Conservation (phyloP, 1,140 invertebrate genomes). For the Micrasema minimum region DNA sequence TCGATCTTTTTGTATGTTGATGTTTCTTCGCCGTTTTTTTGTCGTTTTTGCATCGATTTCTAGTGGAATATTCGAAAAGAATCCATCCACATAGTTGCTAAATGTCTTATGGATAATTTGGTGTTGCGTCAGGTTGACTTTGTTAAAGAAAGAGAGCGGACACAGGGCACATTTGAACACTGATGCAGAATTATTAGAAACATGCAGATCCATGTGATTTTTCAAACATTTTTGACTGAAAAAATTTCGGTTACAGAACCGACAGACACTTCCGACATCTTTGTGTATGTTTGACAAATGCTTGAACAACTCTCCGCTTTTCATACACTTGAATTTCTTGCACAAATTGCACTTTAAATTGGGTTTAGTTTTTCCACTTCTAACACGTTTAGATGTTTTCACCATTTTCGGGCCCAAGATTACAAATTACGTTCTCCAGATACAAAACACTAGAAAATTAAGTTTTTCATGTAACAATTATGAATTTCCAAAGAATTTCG, state of each 20-base stretch:
- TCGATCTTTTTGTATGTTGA: background rate
- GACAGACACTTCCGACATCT: background rate
- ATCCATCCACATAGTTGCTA: conserved; percentile 18
- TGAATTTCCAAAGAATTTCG: too few species aligned
- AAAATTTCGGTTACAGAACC: conserved; percentile 14
- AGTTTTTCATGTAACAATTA: too few species aligned
- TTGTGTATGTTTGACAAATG: conserved; percentile 9
- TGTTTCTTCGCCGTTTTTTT: background rate
- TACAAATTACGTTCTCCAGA: too few species aligned
- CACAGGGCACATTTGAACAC: conserved; percentile 22
- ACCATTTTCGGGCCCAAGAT: background rate
- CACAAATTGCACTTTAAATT: background rate
- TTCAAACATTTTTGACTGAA: background rate
- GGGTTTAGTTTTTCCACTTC: background rate
- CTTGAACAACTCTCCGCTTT: background rate
- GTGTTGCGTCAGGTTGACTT: background rate
- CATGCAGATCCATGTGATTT: background rate
- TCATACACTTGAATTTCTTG: background rate
- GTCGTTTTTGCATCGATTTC: background rate
- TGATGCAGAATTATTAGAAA: background rate
- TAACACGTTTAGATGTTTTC: background rate
- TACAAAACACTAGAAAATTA: too few species aligned
- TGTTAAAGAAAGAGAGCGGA: conserved; percentile 14
- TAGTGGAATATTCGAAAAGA: too few species aligned
- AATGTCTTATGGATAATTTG: background rate